phyloP scores from a whole-genome alignment of 2,113 vertebrate genomes.

The Megaleporinus macrocephalus region DNA sequence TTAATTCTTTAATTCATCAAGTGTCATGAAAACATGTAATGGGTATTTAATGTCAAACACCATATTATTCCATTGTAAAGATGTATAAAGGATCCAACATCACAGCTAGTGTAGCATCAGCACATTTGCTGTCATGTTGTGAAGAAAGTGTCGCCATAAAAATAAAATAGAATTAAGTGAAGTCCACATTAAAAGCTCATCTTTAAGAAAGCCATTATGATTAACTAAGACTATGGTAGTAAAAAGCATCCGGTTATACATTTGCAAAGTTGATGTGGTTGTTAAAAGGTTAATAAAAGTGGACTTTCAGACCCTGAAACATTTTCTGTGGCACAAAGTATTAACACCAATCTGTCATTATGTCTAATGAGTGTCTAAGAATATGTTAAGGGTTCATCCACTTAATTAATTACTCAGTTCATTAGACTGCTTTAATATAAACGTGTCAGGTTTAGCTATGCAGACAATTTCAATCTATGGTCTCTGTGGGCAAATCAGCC shows the following conservation, averaged over 20 bases:
- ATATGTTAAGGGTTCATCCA: constrained; percentile 48
- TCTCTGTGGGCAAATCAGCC: constrained; percentile 31
- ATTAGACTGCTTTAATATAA: constrained; percentile 52
- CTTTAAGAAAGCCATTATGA: not conserved
- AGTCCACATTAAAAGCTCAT: not conserved
- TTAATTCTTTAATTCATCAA: not conserved
- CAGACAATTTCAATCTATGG: constrained; percentile 37
- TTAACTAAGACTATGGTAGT: no score
- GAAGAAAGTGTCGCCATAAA: not conserved
- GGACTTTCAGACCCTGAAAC: constrained; percentile 22
- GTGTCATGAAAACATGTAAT: not conserved
- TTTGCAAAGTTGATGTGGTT: constrained; percentile 5
- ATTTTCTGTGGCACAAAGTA: constrained; percentile 30
- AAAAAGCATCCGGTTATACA: not conserved
- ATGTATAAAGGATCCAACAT: no score
- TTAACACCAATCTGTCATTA: constrained; percentile 56
- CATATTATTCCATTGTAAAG: no score
- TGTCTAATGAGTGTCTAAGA: constrained; percentile 43
- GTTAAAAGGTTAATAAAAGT: constrained; percentile 19
- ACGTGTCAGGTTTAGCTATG: constrained; percentile 49
- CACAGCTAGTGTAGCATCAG: no score
- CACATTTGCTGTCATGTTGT: no score
- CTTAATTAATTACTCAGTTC: constrained; percentile 55
- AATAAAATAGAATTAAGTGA: not conserved
- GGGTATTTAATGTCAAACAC: not conserved